Evolutionary conservation across 1,140 invertebrate genomes (phyloP).

Genomic region (Microvelia longipes): DNA sequence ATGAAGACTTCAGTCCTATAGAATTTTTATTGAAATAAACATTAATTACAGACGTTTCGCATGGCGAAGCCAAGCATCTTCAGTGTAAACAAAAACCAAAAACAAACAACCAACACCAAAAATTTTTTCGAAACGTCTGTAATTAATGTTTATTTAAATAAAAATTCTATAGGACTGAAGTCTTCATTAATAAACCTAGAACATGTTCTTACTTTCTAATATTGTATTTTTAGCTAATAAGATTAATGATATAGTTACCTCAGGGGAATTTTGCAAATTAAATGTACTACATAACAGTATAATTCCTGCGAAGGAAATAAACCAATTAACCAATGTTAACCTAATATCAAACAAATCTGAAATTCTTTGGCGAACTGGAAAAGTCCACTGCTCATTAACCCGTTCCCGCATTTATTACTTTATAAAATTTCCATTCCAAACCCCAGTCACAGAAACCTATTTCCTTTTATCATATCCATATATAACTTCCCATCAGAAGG

Average conservation of each 20-base stretch:
- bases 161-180: no score
- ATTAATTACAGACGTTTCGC: no score
- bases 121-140: background rate
- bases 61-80: no score
- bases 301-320: background rate
- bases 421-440: background rate
- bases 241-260: background rate
- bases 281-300: constrained; percentile 2
- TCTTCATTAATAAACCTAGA: no score
- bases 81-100: no score
- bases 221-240: background rate
- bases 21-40: no score
- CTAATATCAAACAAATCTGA: background rate
- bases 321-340: background rate
- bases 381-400: background rate
- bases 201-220: background rate
- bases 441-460: background rate
- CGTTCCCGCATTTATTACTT: background rate
- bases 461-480: background rate
- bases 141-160: background rate
- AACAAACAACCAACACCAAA: no score
- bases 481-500: background rate
- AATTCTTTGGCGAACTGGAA: background rate
- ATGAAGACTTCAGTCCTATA: no score
- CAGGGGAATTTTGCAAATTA: constrained; percentile 1